Base-by-base conservation (phyloP, 2,888 invertebrate genomes). In the Eumerus sabulonum region DNA sequence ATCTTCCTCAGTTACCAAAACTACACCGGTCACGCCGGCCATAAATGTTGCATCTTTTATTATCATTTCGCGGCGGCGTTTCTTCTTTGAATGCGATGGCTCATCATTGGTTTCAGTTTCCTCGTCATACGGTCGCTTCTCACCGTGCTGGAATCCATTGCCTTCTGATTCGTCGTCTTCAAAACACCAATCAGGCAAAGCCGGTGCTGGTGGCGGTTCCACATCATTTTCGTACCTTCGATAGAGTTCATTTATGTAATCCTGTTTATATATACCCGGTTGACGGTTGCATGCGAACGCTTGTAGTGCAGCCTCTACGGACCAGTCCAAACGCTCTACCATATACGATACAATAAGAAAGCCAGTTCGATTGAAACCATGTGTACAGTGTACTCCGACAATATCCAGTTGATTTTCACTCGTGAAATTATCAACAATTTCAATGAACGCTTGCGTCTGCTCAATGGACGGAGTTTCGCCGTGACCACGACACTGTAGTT, bases 361-460 rank as follows among this genome's bases (percentile, higher is more conserved):
- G 0, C 99, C 99, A 7, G 98, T 98, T 83, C 99, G 91, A 88
- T 99, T 99, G 88, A 99, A 99, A 0, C 99, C 99, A 89, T 99
- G 99, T 0, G 99, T 98, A 85, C 97, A 97, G 87, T 98, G 97
- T 12, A 98, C 93, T 35, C 92, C 95, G 87, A 90, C 85, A 67
- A 90, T 86, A 85, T 96, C 93, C 70, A 95, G 87, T 0, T 98
- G 98, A 85, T 95, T 92, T 81, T 95, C 92, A 16, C 91, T 90
- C 35, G 96, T 93, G 85, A 96, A 98, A 81, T 92, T 92, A 62
- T 92, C 92, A 67, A 97, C 96, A 48, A 96, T 87, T 81, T 93
- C 90, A 72, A 98, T 93, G 86, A 99, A 99, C n/a, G 92, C 89
- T 87, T 87, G 90, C 0, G 96, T 95, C 87, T 98, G 97, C 59